Evolutionary conservation across 35 echinoderm and acorn worm genomes (phyloP).

Genomic region (Heliocidaris erythrogramma): DNA sequence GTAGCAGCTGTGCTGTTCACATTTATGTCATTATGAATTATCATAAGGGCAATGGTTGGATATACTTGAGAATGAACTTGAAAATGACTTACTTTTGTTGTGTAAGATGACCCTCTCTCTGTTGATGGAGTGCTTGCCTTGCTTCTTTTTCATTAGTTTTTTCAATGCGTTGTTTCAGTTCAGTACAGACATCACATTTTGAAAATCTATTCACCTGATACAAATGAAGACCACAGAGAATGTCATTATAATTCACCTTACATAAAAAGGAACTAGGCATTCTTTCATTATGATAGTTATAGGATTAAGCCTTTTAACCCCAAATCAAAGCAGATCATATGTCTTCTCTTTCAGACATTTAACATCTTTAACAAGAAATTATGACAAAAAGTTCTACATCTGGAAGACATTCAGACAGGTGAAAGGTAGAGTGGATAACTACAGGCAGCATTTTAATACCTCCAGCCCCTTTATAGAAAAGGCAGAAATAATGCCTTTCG

Average conservation of each 20-base stretch:
- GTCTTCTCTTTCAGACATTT: too few relatives aligned
- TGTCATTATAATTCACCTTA: neutral
- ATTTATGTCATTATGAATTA: too few relatives aligned
- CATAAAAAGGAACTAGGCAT: neutral
- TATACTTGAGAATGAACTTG: neutral
- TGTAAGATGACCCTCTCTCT: conserved; percentile 44
- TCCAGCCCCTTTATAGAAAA: too few relatives aligned
- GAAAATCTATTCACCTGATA: conserved; percentile 54
- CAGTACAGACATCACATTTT: conserved; percentile 51
- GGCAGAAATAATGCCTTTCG: too few relatives aligned
- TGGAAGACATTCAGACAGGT: too few relatives aligned
- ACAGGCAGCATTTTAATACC: too few relatives aligned
- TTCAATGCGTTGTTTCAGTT: conserved; percentile 22
- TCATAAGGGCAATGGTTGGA: neutral
- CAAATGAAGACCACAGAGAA: neutral
- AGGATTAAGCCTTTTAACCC: too few relatives aligned
- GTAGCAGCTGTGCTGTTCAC: too few relatives aligned
- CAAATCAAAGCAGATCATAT: too few relatives aligned
- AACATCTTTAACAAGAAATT: too few relatives aligned
- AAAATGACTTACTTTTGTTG: conserved; percentile 44
- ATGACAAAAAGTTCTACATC: too few relatives aligned
- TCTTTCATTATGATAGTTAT: neutral
- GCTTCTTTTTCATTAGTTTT: conserved; percentile 32
- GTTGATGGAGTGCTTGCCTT: conserved; percentile 27
- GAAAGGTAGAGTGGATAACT: too few relatives aligned